Conservation (phyloP, 2,797 vertebrate genomes). For the Gymnoscopelus microlampas region DNA sequence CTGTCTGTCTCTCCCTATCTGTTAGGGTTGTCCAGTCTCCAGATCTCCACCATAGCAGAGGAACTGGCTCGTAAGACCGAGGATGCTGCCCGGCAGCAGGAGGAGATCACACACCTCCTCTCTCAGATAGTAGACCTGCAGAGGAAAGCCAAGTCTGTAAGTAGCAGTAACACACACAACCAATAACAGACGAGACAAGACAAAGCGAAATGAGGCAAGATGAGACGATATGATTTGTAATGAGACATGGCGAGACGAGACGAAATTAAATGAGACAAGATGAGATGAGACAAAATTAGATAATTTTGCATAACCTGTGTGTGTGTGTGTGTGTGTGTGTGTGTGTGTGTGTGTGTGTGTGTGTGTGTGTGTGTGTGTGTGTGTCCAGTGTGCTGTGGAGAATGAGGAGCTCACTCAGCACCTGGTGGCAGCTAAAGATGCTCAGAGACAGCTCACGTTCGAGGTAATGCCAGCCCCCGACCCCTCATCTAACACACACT, state of each 20-base stretch:
- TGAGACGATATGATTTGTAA: too few relatives aligned
- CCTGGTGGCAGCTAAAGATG: constrained; percentile 94
- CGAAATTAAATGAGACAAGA: neutral
- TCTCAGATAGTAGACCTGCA: constrained; percentile 97
- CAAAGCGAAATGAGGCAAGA: neutral
- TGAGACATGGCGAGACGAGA: neutral
- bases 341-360: constrained; percentile 11
- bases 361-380: constrained; percentile 25
- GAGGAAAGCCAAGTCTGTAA: constrained; percentile 96
- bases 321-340: neutral
- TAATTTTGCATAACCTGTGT: neutral
- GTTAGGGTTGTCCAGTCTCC: constrained; percentile 92
- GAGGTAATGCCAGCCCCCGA: constrained; percentile 81
- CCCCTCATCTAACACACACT: neutral
- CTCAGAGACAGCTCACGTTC: constrained; percentile 93
- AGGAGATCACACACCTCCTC: constrained; percentile 97
- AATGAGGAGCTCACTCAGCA: constrained; percentile 97
- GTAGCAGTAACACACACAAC: constrained; percentile 33
- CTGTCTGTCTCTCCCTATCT: neutral
- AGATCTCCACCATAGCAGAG: constrained; percentile 92
- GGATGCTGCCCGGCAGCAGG: constrained; percentile 96
- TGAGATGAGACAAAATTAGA: too few relatives aligned
- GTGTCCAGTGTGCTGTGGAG: constrained; percentile 89
- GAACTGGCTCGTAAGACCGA: constrained; percentile 96
- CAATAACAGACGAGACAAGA: neutral